These are phyloP conservation scores for Drosophila ezoana DNA, from an alignment of 2,888 invertebrate species.

Conservation along the genomic window DNA sequence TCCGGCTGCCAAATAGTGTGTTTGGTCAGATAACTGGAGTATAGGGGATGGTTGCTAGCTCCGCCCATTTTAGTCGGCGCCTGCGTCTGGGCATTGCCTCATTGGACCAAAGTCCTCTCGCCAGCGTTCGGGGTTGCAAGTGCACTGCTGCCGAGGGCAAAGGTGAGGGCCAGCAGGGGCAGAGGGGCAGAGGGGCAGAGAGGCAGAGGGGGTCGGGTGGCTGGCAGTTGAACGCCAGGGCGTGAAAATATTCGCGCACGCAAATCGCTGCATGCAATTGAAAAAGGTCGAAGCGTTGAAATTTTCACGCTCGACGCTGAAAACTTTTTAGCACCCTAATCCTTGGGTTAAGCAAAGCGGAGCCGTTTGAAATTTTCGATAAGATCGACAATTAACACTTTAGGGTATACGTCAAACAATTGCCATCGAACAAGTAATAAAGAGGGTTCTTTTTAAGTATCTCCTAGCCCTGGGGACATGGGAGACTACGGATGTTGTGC, in stretches of 20 bases:
- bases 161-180: neutral
- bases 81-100: conserved; percentile 26
- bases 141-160: neutral
- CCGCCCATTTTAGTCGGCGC: conserved; percentile 40
- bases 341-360: conserved; percentile 10
- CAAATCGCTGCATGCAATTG: conserved; percentile 17
- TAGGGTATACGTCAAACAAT: neutral
- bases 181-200: no score
- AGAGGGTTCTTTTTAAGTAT: no score
- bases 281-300: conserved; percentile 49
- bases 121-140: conserved; percentile 1
- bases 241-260: conserved; percentile 34
- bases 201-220: neutral
- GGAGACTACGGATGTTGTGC: no score
- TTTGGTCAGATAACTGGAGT: neutral
- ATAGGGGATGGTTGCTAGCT: conserved; percentile 24
- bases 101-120: neutral
- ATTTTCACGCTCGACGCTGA: conserved; percentile 42
- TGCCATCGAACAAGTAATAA: neutral
- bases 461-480: no score
- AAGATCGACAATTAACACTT: conserved; percentile 31
- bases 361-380: conserved; percentile 13
- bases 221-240: conserved; percentile 14
- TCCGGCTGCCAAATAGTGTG: no score
- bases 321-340: conserved; percentile 33